These are phyloP conservation scores for Tetragonula clypearis DNA, from an alignment of 1,140 invertebrate genomes.

Conservation along the genomic window DNA sequence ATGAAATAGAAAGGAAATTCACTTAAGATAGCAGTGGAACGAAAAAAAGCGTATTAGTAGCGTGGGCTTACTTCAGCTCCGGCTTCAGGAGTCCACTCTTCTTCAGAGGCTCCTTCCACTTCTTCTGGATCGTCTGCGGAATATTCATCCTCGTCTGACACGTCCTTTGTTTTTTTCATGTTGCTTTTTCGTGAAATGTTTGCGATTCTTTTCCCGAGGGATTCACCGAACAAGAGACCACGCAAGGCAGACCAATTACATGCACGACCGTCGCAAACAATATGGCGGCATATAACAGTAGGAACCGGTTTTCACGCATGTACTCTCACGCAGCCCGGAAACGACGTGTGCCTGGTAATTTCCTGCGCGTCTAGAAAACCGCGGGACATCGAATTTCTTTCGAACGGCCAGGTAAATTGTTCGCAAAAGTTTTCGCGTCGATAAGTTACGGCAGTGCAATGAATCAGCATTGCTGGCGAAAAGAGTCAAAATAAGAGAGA, in stretches of 20 bases:
- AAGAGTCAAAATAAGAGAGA: neutral
- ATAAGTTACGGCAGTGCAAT: neutral
- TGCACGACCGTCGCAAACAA: slow-evolving; percentile 72
- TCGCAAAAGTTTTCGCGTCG: neutral
- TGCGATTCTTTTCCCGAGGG: slow-evolving; percentile 48
- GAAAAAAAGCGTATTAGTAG: slow-evolving; percentile 37
- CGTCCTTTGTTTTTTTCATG: slow-evolving; percentile 79
- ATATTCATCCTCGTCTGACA: slow-evolving; percentile 80
- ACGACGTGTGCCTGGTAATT: slow-evolving; percentile 50
- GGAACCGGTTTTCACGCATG: slow-evolving; percentile 48
- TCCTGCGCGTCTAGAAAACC: slow-evolving; percentile 47
- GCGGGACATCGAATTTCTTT: slow-evolving; percentile 9
- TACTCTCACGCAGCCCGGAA: slow-evolving; percentile 62
- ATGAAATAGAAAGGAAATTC: neutral
- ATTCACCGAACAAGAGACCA: slow-evolving; percentile 27
- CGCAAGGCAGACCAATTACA: slow-evolving; percentile 52
- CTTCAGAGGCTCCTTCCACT: slow-evolving; percentile 78
- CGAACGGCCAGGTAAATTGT: neutral
- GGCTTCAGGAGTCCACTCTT: slow-evolving; percentile 78
- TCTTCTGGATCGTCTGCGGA: slow-evolving; percentile 80
- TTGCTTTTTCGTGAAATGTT: slow-evolving; percentile 80
- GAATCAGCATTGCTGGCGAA: neutral
- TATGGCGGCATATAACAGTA: slow-evolving; percentile 68
- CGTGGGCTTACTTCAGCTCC: slow-evolving; percentile 73
- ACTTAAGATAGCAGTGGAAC: neutral